phyloP scores from a whole-genome alignment of 2,888 invertebrate species.

The Eupelmus urozonus region DNA sequence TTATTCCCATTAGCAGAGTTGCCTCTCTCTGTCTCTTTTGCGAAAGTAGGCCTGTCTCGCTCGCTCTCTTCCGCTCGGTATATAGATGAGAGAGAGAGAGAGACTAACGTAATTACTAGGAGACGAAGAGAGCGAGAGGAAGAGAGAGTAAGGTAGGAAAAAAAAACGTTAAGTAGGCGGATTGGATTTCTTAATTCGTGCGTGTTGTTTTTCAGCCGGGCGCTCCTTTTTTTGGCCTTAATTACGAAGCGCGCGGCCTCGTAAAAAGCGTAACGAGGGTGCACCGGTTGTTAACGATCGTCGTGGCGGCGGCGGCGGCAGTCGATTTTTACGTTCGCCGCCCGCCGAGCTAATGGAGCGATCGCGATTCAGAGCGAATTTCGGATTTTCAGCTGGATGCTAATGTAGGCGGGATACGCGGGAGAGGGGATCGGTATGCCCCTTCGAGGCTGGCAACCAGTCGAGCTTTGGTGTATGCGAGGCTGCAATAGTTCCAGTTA shows the following conservation, averaged over 20 bases:
- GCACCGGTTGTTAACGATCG: constrained; percentile 37
- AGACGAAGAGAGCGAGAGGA: not conserved
- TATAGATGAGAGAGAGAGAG: no score
- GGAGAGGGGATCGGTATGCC: not conserved
- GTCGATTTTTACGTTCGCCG: constrained; percentile 6
- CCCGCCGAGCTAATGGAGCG: not conserved
- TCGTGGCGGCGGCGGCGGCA: not conserved
- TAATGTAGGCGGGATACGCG: not conserved
- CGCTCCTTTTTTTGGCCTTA: constrained; percentile 32
- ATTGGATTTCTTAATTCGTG: constrained; percentile 46
- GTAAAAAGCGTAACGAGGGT: constrained; percentile 52
- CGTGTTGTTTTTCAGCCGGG: constrained; percentile 2
- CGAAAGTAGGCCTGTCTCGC: constrained; percentile 8
- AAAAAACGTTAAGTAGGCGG: constrained; percentile 39
- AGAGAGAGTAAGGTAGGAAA: not conserved
- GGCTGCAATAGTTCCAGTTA: no score
- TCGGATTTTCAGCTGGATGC: not conserved
- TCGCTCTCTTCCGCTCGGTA: not conserved
- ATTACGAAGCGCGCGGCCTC: constrained; percentile 31
- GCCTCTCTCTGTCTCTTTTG: no score
- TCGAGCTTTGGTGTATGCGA: not conserved
- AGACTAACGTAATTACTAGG: constrained; percentile 25
- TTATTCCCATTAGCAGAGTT: constrained; percentile 36
- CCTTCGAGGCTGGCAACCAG: constrained; percentile 8
- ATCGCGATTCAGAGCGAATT: not conserved